phyloP scores from a whole-genome alignment of 2,113 vertebrate genomes.

The Myotis brandtii region DNA sequence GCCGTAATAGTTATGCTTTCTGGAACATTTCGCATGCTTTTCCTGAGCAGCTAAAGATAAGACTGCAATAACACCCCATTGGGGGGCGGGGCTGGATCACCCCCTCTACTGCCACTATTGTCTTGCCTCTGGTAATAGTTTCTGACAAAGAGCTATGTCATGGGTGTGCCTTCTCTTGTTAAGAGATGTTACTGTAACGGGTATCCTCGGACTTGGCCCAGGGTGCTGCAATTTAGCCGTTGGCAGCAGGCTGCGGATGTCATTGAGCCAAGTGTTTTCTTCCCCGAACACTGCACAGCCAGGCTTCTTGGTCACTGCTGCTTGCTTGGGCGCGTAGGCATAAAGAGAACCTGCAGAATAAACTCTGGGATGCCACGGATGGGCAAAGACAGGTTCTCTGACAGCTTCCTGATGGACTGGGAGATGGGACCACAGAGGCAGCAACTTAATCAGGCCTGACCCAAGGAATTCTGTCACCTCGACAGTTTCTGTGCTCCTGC shows the following conservation, averaged over 20 bases:
- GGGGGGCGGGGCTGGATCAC: neutral
- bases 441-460: neutral
- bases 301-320: neutral
- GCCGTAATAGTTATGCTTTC: neutral
- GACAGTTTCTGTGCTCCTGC: neutral
- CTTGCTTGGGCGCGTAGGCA: neutral
- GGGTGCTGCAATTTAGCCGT: neutral
- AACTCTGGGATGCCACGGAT: neutral
- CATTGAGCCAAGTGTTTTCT: neutral
- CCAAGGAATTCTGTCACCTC: neutral
- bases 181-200: slow-evolving; percentile 31
- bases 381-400: neutral
- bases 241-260: neutral
- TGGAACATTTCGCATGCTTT: neutral
- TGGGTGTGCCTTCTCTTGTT: neutral
- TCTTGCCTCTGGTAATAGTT: neutral
- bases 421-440: neutral
- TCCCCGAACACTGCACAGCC: neutral
- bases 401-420: neutral
- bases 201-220: neutral
- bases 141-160: neutral
- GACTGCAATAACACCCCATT: neutral
- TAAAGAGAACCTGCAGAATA: neutral
- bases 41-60: neutral
- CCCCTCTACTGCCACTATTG: neutral